A percentile compares a stretch with the other conserved stretches of the same genome.
phyloP scores from a whole-genome alignment of 53 echinoderm and acorn worm species.

The Apostichopus leukothele region DNA sequence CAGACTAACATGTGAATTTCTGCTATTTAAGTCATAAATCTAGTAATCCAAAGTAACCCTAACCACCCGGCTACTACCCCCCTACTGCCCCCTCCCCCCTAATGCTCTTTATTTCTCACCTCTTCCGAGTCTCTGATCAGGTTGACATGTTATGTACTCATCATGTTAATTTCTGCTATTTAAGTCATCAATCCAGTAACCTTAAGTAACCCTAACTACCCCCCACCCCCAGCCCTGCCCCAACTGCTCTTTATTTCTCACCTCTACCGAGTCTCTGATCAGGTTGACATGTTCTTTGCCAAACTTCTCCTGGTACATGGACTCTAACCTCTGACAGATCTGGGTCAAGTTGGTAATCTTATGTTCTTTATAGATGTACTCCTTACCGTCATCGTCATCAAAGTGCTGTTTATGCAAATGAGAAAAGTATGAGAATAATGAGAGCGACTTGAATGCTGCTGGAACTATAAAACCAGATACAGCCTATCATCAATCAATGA shows the following conservation, averaged over 20 bases:
- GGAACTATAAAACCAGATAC: too few relatives aligned
- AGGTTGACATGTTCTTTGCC: constrained; percentile 82
- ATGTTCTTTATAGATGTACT: constrained; percentile 98
- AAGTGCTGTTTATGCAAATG: constrained; percentile 62
- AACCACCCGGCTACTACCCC: too few relatives aligned
- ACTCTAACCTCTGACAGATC: constrained; percentile 77
- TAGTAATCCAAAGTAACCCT: too few relatives aligned
- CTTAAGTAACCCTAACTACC: too few relatives aligned
- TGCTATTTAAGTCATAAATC: too few relatives aligned
- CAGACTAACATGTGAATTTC: too few relatives aligned
- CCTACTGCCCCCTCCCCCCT: too few relatives aligned
- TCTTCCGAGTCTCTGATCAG: constrained; percentile 79
- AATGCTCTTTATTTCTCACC: constrained; percentile 42
- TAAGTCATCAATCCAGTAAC: too few relatives aligned
- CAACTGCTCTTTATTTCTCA: constrained; percentile 3
- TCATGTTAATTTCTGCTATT: constrained; percentile 54
- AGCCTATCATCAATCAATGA: too few relatives aligned
- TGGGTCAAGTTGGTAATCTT: constrained; percentile 81
- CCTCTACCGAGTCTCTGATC: constrained; percentile 83
- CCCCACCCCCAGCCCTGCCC: too few relatives aligned
- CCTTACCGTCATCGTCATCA: constrained; percentile 96
- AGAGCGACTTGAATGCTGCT: not conserved
- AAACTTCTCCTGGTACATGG: constrained; percentile 79
- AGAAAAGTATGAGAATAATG: not conserved
- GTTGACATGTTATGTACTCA: constrained; percentile 75